Evolutionary conservation across 2,113 vertebrate genomes (phyloP), one percentile per base, ranked within the genome.

Genomic region (Podarcis muralis): DNA sequence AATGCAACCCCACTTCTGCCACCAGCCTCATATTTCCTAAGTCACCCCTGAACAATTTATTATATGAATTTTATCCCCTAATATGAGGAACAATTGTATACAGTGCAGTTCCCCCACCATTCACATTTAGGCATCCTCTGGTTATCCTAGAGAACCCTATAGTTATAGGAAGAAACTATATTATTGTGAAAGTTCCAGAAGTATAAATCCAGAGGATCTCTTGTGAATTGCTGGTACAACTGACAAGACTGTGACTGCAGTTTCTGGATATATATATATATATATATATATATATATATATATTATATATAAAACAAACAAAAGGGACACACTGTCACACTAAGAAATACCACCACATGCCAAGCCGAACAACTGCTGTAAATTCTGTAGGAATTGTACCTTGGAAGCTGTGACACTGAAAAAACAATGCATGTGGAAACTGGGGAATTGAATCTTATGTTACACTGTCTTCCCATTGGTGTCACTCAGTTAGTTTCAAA

Each of bases 301-400:
- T 57, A 15, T 0, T 48, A 48, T 48, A 48, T 48, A 9, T 0
- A 5, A 40, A 81, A 5, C 69, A 81, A 75, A 83, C 48, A 86
- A 77, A 85, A 35, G 79, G 4, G 18, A 77, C 30, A 32, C 32
- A 40, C 30, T 81, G 79, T 35, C 16, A 90, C 84, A 53, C 4
- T 40, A 22, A 27, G 3, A 9, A 84, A 40, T 53, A 79, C 89
- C 15, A 32, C 23, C 53, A 0, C 23, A 23, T 68, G 40, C 27
- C 2, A 37, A 59, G 25, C 35, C 25, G 79, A 59, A 25, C 2
- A 85, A 59, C 18, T 20, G 66, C 3, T 79, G 8, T 2, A 90
- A 89, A 91, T 80, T 53, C 65, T 83, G 76, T 83, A 90, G 78
- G 57, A 16, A 37, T 16, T 88, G 16, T 75, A 22, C 35, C 53